Evolutionary conservation across 37 sponge, comb jelly and placozoan genomes (phyloP).

Genomic region (Chondrosia reniformis): DNA sequence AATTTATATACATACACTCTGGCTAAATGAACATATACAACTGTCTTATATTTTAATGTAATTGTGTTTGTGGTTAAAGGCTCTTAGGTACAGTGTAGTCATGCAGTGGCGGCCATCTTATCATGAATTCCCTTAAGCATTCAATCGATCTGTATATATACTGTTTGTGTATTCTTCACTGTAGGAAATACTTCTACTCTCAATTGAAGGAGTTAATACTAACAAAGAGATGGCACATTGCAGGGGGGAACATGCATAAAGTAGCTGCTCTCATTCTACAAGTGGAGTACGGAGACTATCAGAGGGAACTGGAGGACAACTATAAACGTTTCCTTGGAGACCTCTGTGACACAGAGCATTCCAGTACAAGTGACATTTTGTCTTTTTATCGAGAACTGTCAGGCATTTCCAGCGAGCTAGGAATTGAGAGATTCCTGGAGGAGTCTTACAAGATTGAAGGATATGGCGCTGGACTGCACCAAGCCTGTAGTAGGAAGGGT

Average conservation of each 20-base stretch:
- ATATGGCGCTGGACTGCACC: conserved; percentile 63
- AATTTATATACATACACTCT: no score
- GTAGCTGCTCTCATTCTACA: conserved; percentile 60
- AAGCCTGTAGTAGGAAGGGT: conserved; percentile 2
- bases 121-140: no score
- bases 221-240: conserved; percentile 30
- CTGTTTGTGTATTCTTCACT: background rate
- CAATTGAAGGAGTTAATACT: conserved; percentile 52
- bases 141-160: no score
- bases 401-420: conserved; percentile 46
- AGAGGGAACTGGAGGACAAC: conserved; percentile 26
- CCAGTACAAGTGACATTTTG: background rate
- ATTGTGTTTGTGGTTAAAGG: no score
- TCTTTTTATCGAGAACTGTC: conserved; percentile 39
- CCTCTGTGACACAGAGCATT: background rate
- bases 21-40: no score
- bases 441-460: conserved; percentile 33
- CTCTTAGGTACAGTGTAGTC: no score
- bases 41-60: no score
- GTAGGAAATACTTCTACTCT: conserved; percentile 51
- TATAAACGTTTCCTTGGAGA: conserved; percentile 2
- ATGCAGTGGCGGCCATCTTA: no score
- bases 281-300: conserved; percentile 64
- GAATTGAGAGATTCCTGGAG: conserved; percentile 63
- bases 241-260: background rate